These are phyloP conservation scores for Epicauta chinensis DNA, from an alignment of 1,140 invertebrate species.

Conservation along the genomic window DNA sequence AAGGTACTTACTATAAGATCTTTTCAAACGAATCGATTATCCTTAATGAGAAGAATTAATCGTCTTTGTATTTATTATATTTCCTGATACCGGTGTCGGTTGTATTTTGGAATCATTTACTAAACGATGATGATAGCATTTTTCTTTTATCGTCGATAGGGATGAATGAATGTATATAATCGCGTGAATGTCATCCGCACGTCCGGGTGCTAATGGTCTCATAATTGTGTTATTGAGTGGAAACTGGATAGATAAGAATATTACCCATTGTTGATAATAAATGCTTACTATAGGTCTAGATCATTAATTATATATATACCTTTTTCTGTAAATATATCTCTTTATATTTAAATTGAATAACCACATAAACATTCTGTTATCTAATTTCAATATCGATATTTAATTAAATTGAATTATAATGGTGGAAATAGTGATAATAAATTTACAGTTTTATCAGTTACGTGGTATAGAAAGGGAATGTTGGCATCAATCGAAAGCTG, in stretches of 20 bases:
- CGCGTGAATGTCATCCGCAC: conserved; percentile 23
- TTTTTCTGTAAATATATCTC: conserved; percentile 24
- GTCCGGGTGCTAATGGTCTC: conserved; percentile 21
- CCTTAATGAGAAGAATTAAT: too few species aligned
- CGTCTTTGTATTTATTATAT: too few species aligned
- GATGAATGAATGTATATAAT: conserved; percentile 14
- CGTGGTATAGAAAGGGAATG: too few species aligned
- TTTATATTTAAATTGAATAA: conserved; percentile 6
- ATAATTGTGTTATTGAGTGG: conserved; percentile 33
- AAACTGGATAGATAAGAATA: conserved; percentile 32
- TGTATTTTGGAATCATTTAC: too few species aligned
- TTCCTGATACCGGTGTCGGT: too few species aligned
- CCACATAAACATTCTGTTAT: too few species aligned
- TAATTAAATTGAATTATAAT: conserved; percentile 11
- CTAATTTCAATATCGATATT: too few species aligned
- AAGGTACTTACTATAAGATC: too few species aligned
- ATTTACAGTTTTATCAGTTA: neutral
- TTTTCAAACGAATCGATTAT: too few species aligned
- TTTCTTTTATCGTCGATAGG: conserved; percentile 15
- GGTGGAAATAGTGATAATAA: conserved; percentile 3
- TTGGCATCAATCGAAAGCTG: too few species aligned
- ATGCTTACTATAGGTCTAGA: conserved; percentile 18
- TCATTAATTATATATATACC: conserved; percentile 30
- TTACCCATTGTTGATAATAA: too few species aligned
- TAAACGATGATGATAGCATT: neutral